phyloP scores from a whole-genome alignment of 2,113 vertebrate species.

The Prionailurus bengalensis region DNA sequence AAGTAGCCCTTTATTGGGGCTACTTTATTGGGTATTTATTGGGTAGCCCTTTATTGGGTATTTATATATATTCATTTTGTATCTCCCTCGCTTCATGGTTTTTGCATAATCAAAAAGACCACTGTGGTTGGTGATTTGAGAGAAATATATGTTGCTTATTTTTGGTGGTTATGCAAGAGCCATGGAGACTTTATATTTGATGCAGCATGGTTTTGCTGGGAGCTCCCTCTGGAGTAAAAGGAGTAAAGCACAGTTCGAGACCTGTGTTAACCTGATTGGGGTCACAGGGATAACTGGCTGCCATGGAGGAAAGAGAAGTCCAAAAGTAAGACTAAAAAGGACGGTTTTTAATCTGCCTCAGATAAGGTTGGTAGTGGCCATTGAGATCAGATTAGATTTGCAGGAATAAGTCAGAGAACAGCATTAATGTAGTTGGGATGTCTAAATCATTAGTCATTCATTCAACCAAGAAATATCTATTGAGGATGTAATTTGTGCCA shows the following conservation, averaged over 20 bases:
- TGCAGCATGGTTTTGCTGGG: not conserved
- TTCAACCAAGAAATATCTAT: not conserved
- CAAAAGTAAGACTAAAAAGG: not conserved
- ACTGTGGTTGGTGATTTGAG: not conserved
- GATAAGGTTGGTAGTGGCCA: not conserved
- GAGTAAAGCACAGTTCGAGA: not conserved
- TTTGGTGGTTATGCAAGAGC: not conserved
- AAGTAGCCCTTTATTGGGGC: not conserved
- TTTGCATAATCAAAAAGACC: not conserved
- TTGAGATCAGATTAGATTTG: not conserved
- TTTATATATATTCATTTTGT: slow-evolving; percentile 26
- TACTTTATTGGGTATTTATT: no score
- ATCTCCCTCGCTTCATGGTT: not conserved
- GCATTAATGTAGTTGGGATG: not conserved
- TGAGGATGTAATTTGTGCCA: not conserved
- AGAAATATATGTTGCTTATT: not conserved
- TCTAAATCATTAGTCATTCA: not conserved
- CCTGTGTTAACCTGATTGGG: not conserved
- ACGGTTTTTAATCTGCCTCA: not conserved
- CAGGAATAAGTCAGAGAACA: not conserved
- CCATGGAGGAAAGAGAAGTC: not conserved
- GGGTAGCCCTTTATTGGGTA: not conserved
- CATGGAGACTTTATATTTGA: not conserved
- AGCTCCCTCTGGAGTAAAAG: not conserved
- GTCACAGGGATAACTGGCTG: not conserved